These are phyloP conservation scores for Vicugna pacos DNA, from an alignment of 2,113 vertebrate species.

Conservation along the genomic window DNA sequence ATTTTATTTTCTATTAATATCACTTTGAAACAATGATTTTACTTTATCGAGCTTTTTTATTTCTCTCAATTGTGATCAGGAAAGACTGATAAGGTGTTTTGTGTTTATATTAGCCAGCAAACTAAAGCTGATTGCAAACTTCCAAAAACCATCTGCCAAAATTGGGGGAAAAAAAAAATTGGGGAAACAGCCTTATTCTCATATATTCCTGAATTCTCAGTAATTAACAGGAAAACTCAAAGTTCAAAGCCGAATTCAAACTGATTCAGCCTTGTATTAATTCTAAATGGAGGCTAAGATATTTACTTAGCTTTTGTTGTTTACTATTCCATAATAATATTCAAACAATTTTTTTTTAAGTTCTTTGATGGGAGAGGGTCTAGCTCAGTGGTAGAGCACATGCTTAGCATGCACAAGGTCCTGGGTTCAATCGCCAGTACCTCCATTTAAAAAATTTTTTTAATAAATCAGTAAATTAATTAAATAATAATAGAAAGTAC, in stretches of 20 bases:
- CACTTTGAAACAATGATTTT: constrained; percentile 44
- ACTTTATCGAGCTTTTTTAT: neutral
- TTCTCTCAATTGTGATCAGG: neutral
- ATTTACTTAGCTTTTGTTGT: neutral
- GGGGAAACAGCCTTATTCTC: neutral
- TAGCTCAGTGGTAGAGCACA: no score
- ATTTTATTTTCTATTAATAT: neutral
- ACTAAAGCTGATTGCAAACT: neutral
- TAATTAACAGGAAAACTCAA: constrained; percentile 4
- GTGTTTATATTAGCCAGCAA: neutral
- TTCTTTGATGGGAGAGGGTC: no score
- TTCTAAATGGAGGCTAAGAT: neutral
- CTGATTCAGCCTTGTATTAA: neutral
- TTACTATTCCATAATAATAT: neutral
- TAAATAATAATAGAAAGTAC: neutral
- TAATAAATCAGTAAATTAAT: no score
- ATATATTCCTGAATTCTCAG: neutral
- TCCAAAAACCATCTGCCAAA: neutral
- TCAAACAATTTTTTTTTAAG: neutral
- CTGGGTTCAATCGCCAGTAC: no score
- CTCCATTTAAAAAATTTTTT: no score
- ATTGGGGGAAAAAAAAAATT: neutral
- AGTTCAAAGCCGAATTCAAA: constrained; percentile 13
- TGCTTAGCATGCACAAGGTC: no score
- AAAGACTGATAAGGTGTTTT: neutral